Evolutionary conservation across 2,797 vertebrate genomes (phyloP).

Genomic region (Emydoidea blandingii): DNA sequence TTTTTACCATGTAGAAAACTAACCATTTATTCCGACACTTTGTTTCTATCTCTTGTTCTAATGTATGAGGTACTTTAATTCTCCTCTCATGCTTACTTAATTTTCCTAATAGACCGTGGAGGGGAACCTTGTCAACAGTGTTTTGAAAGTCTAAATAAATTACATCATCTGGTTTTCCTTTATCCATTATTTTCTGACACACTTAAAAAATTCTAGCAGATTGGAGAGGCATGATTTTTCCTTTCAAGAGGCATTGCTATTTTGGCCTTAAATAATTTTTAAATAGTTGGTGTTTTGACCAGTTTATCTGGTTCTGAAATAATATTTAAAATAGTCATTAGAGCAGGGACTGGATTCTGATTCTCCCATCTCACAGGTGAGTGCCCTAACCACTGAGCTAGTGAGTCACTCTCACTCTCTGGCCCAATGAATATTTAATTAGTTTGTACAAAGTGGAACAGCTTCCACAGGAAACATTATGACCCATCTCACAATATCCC

Average conservation of each 20-base stretch:
- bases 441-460: too few relatives aligned
- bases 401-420: too few relatives aligned
- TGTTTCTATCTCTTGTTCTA: neutral
- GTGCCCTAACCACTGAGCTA: too few relatives aligned
- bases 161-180: neutral
- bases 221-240: neutral
- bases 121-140: neutral
- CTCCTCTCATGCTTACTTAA: neutral
- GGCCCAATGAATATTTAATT: too few relatives aligned
- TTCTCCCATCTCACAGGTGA: too few relatives aligned
- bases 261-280: neutral
- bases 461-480: too few relatives aligned
- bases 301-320: neutral
- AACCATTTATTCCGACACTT: neutral
- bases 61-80: neutral
- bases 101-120: neutral
- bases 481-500: too few relatives aligned
- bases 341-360: too few relatives aligned
- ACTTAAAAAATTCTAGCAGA: accelerated
- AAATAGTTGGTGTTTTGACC: neutral
- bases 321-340: accelerated
- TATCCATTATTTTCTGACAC: neutral
- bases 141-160: neutral
- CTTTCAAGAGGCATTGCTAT: neutral
- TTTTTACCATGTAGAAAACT: neutral